Evolutionary conservation across 2,797 vertebrate species (phyloP), one percentile per base, ranked within the genome.

Genomic region (Poeciliopsis presidionis): DNA sequence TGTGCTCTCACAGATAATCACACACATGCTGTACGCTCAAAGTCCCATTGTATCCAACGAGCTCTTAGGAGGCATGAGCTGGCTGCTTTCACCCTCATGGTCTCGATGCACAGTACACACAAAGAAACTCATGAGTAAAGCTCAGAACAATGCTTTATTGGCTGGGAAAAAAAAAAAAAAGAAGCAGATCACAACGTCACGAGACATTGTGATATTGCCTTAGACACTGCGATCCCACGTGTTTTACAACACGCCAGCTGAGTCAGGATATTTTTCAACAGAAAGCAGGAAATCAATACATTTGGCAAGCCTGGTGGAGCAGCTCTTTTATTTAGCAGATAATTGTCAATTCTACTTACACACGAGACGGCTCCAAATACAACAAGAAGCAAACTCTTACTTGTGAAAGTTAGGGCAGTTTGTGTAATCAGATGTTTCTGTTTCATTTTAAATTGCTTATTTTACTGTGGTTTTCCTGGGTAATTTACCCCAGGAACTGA

Each of bases 191-290:
- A n/a, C n/a, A n/a, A n/a, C n/a, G 73, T 72, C 87, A 87, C 90
- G 86, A 87, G 88, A 92, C 81, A 76, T 49, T 76, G 74, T 78
- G 65, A 83, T 79, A 59, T 51, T 65, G 74, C 76, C 81, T 89
- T 81, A 74, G 86, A 59, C 45, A 20, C 81, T 80, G n/a, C 33
- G 45, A 63, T 83, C 46, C 78, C 74, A 73, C 76, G 75, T 73
- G 83, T 75, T 51, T 51, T 30, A 61, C 73, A 72, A 76, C 81
- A 72, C 76, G 81, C 74, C 81, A 87, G 84, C 81, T 69, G 46
- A 76, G 78, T 86, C 80, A 85, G 65, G 73, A 74, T 78, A 72
- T 51, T 36, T 67, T 69, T 77, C 41, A 72, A 65, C 72, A 75
- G 41, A 75, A n/a, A 51, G 72, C 25, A 39, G 5, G 12, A 71